Conservation (phyloP, 2,888 invertebrate genomes). For the Cylindroiulus punctatus region DNA sequence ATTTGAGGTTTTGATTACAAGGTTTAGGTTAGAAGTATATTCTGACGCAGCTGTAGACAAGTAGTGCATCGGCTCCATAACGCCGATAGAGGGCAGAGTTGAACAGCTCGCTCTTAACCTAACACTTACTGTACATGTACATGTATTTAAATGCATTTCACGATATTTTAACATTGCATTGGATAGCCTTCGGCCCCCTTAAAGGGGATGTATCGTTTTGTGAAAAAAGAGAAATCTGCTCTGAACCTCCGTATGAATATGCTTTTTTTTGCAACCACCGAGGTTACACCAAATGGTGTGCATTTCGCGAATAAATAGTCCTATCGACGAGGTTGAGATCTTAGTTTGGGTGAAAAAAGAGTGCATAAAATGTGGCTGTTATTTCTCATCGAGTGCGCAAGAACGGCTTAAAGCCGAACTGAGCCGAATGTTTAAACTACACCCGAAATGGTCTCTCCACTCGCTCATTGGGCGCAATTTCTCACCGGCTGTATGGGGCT, state of each 20-base stretch:
- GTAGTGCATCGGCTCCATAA: too few species aligned
- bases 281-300: constrained; percentile 34
- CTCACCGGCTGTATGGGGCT: constrained; percentile 4
- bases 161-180: too few species aligned
- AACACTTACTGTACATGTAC: too few species aligned
- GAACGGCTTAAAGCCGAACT: constrained; percentile 37
- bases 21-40: too few species aligned
- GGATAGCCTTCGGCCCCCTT: neutral
- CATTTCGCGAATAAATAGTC: constrained; percentile 43
- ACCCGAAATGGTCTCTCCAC: neutral
- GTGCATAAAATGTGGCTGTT: constrained; percentile 6
- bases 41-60: too few species aligned
- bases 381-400: constrained; percentile 29
- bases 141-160: too few species aligned
- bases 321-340: constrained; percentile 38
- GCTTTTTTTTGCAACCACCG: neutral
- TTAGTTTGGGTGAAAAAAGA: constrained; percentile 30
- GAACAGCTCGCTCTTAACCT: too few species aligned
- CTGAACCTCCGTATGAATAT: neutral
- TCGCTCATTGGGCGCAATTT: constrained; percentile 28
- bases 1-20: too few species aligned
- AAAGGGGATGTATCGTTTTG: neutral
- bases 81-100: too few species aligned
- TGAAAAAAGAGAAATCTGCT: neutral
- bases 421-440: constrained; percentile 26